Base-by-base conservation (phyloP, 2,113 vertebrate genomes). In the Turnix velox region DNA sequence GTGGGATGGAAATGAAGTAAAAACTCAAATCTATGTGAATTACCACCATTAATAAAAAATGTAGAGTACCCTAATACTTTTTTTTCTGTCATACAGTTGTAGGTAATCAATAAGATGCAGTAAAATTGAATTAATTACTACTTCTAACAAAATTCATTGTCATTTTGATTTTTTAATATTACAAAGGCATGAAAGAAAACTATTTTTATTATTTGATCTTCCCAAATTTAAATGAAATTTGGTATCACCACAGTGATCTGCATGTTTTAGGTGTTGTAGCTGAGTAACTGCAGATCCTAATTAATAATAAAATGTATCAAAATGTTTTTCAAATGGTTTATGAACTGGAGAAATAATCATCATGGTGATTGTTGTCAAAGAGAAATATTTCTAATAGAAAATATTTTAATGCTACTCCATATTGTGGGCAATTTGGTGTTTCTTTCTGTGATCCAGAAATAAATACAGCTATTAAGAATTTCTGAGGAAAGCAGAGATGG, bases 361-460 rank as follows among this genome's bases (percentile, higher is more conserved):
- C 9, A 5, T 6, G 65, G 9, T 54, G 42, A 78, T 8, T 84
- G 88, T 39, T 12, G 24, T 84, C 37, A 74, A 59, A 43, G 9
- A 55, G 27, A 11, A 75, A 6, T 78, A 40, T 65, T 84, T n/a
- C n/a, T n/a, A n/a, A n/a, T n/a, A n/a, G n/a, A n/a, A n/a, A n/a
- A n/a, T n/a, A n/a, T n/a, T 67, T 35, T 68, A 84, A 16, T 79
- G 37, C 33, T 88, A 23, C 24, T 82, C 9, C 24, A 7, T 3
- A 0, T 57, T 71, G 22, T 23, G 19, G 39, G 2, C 0, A n/a
- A n/a, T n/a, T 49, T 22, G 22, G 15, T 3, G 0, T 8, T 35
- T 31, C 73, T 75, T 23, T 5, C 48, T 61, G 5, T 54, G 39
- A 55, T 74, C 13, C 35, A 57, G 57, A 92, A 81, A 51, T 78